Base-by-base conservation (phyloP, 1,140 invertebrate genomes). In the Zophobas morio region DNA sequence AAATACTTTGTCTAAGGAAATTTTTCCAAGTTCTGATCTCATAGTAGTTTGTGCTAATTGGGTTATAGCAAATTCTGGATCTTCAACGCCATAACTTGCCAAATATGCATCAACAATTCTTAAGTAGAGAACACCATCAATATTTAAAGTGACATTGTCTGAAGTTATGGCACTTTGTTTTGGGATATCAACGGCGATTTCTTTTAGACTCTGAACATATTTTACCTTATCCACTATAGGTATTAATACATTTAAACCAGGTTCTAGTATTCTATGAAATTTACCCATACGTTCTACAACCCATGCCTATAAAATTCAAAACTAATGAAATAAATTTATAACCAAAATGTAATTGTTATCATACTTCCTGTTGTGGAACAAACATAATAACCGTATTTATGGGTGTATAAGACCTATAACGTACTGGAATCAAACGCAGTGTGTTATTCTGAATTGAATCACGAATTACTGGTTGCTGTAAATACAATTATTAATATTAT, bases 1-100 rank as follows among this genome's bases (percentile, higher is more conserved):
- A 84, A 99, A 99, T 0, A 99, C 96, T 86, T 96, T 97, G 85
- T 99, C 98, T 78, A 99, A 87, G n/a, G 94, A 92, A 85, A 99
- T 99, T 90, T 99, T 99, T 78, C 98, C 98, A 37, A 99, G 88
- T 87, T 99, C 98, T 2, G 98, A 99, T 86, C 95, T 93, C 98
- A 99, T 99, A 6, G 98, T 99, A 0, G 98, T 99, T 89, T 99
- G 98, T 0, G 98, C 98, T 49, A 99, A 88, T 87, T 99, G 98
- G 49, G 97, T 99, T 72, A 99, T 97, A 1, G 98, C 98, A 92
- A 99, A 99, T 88, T 99, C 98, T 20, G 98, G 96, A 90, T 99
- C 98, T 89, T 99, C 98, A 35, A 99, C 98, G 39, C 98, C 98
- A 89, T 99, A 99, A 78, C 97, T 98, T 63, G 98, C 95, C 81